These are phyloP conservation scores for Drosophila nannoptera DNA, from an alignment of 1,140 invertebrate species.

Conservation along the genomic window DNA sequence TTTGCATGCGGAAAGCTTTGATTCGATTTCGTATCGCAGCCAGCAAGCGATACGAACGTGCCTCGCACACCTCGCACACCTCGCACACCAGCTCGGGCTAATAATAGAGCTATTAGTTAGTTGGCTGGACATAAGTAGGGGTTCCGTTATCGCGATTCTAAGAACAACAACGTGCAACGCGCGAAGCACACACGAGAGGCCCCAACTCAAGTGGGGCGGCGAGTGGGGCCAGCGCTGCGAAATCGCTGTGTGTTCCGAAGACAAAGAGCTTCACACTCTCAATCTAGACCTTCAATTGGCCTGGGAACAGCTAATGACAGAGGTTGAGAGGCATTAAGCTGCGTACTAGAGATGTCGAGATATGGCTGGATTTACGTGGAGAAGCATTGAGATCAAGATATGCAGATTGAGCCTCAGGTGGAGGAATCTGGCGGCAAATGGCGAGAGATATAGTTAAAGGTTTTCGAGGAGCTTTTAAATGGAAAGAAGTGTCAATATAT, in stretches of 20 bases:
- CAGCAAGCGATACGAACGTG: conserved; percentile 6
- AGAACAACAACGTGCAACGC: conserved; percentile 44
- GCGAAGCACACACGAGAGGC: too few species aligned
- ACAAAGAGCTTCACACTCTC: too few species aligned
- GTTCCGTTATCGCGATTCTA: conserved; percentile 12
- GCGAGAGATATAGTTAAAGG: too few species aligned
- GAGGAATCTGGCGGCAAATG: too few species aligned
- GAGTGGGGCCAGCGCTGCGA: conserved; percentile 1
- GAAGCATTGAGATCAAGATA: too few species aligned
- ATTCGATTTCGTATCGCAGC: conserved; percentile 53
- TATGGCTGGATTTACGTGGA: not conserved
- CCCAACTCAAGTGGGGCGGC: conserved; percentile 13
- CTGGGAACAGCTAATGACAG: too few species aligned
- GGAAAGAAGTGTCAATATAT: too few species aligned
- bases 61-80: conserved; percentile 24
- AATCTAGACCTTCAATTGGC: too few species aligned
- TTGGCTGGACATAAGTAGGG: conserved; percentile 44
- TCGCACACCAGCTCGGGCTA: conserved; percentile 35
- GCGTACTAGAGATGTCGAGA: too few species aligned
- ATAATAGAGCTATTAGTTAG: conserved; percentile 64
- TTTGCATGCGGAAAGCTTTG: conserved; percentile 57
- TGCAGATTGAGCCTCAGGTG: conserved; percentile 5
- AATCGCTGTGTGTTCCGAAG: too few species aligned
- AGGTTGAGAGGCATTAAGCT: too few species aligned
- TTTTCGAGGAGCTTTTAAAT: too few species aligned